Evolutionary conservation across 2,888 invertebrate genomes (phyloP), one percentile per base, ranked within the genome.

Genomic region (Acanthoscelides obtectus): DNA sequence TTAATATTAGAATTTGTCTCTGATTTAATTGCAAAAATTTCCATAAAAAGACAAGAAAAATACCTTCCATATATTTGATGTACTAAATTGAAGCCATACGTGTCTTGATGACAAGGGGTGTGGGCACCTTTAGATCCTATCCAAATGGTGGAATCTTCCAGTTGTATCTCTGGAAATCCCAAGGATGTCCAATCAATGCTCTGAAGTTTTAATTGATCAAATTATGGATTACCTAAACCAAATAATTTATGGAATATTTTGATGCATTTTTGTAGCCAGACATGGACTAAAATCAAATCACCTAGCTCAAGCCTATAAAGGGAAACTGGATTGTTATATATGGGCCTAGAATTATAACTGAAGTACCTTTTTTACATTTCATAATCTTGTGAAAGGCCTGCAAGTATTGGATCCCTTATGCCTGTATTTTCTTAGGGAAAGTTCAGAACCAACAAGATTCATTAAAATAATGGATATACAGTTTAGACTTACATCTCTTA

Each of bases 61-160:
- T 84, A 96, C 96, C 89, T 93, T 81, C 98, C 98, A 86, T 90
- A 89, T 69, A 96, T 86, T 86, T 99, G 98, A 69, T 93, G 93
- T 21, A 98, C 93, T 80, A 98, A 89, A 86, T 99, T 99, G 79
- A 92, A 94, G 0, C 98, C 98, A 85, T 98, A 99, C 0, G 96
- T 94, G 83, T 99, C 98, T 82, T 92, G 92, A 84, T 99, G 99
- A 74, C 96, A 95, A 0, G 97, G 95, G 0, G 98, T 98, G 83
- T 97, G 95, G 1, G 97, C 94, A 1, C 94, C 94, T 79, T 88
- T 87, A 73, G 92, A 93, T 27, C 97, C 96, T 77, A 97, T 89
- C 98, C 98, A 98, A 71, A 97, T 86, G 1, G 95, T 95, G 69
- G 92, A 92, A 73, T 95, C 92, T 17, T 87, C 81, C 2, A 90